These are phyloP conservation scores for Lycocerus yunnanus DNA, from an alignment of 2,888 invertebrate species.

Conservation along the genomic window DNA sequence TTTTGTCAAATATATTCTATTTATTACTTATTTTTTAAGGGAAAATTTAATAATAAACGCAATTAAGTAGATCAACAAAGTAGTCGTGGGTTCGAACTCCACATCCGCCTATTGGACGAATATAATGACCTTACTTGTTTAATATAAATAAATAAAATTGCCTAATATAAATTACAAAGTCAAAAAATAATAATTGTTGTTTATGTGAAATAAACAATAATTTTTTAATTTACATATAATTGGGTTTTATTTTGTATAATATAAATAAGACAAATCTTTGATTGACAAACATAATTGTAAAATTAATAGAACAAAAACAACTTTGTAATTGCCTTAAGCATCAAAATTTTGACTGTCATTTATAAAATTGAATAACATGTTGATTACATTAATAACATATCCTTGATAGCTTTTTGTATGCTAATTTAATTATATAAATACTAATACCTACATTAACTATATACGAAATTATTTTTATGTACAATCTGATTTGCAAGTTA, in stretches of 20 bases:
- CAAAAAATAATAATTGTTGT: background rate
- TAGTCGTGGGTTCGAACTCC: background rate
- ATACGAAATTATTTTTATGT: background rate
- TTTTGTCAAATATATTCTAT: too few relatives aligned
- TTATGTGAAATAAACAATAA: background rate
- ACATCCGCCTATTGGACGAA: too few relatives aligned
- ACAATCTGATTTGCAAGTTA: background rate
- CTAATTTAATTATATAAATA: slow-evolving; percentile 1
- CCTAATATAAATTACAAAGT: background rate
- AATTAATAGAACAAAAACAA: slow-evolving; percentile 12
- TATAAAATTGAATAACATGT: slow-evolving; percentile 3
- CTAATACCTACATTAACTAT: background rate
- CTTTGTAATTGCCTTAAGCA: slow-evolving; percentile 9
- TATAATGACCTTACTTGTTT: background rate
- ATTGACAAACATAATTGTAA: slow-evolving; percentile 11
- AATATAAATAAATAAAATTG: background rate
- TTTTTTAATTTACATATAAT: background rate
- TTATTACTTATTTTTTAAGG: too few relatives aligned
- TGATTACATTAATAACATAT: slow-evolving; percentile 4
- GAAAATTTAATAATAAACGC: background rate
- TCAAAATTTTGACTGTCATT: slow-evolving; percentile 3
- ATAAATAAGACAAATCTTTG: slow-evolving; percentile 2
- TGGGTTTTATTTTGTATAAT: background rate
- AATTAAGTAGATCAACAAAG: background rate
- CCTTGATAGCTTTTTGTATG: slow-evolving; percentile 4